Conservation (phyloP, 2,888 invertebrate genomes). For the Hypercompe scribonia region DNA sequence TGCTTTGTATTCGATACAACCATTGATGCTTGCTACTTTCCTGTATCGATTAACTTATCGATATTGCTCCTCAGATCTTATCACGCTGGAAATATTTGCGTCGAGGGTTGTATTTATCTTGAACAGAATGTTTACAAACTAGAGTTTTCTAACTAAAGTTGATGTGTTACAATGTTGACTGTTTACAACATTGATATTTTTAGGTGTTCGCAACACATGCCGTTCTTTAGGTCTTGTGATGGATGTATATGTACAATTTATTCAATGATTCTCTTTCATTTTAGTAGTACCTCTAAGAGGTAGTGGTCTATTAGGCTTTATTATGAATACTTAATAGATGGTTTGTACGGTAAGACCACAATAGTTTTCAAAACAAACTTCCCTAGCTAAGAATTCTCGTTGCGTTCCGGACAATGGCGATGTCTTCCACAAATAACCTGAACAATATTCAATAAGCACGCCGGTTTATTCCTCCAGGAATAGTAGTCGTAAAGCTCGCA, state of each 20-base stretch:
- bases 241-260: slow-evolving; percentile 2
- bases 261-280: slow-evolving; percentile 6
- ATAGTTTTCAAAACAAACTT: slow-evolving; percentile 61
- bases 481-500: slow-evolving; percentile 83
- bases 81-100: slow-evolving; percentile 30
- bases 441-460: slow-evolving; percentile 84
- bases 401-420: slow-evolving; percentile 74
- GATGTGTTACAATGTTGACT: slow-evolving; percentile 17
- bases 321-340: slow-evolving; percentile 34
- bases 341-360: slow-evolving; percentile 32
- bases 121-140: slow-evolving; percentile 20
- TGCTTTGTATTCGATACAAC: slow-evolving; percentile 45
- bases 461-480: slow-evolving; percentile 85
- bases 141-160: slow-evolving; percentile 7
- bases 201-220: slow-evolving; percentile 17
- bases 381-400: slow-evolving; percentile 60
- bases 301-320: not conserved
- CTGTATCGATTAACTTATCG: slow-evolving; percentile 44
- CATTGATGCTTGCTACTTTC: slow-evolving; percentile 44
- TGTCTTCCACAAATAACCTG: slow-evolving; percentile 83
- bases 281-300: not conserved
- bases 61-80: slow-evolving; percentile 45
- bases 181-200: slow-evolving; percentile 24
- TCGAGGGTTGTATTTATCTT: slow-evolving; percentile 22
- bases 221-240: slow-evolving; percentile 15